Conservation (phyloP, 2,113 vertebrate genomes). For the Gnathonemus longibarbis region DNA sequence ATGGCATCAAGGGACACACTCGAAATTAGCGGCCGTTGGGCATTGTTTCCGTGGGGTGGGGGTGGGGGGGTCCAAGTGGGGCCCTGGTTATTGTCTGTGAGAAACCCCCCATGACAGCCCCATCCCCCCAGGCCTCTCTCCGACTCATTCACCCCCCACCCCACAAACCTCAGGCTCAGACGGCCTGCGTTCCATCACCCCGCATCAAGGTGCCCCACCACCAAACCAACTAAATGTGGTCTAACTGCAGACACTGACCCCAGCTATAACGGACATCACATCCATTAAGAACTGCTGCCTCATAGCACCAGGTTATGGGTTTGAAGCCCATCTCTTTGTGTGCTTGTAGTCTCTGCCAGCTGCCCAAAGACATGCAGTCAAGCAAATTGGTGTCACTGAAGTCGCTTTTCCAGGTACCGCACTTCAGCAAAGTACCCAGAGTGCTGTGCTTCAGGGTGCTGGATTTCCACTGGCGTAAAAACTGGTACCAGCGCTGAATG, state of each 20-base stretch:
- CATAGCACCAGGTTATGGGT: neutral
- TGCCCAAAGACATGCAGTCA: neutral
- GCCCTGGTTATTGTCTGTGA: conserved; percentile 41
- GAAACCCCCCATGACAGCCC: conserved; percentile 35
- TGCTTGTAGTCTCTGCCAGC: neutral
- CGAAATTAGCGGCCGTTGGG: conserved; percentile 38
- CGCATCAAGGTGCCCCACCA: neutral
- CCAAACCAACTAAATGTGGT: neutral
- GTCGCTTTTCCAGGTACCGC: neutral
- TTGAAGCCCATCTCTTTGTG: neutral
- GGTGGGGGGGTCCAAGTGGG: conserved; percentile 46
- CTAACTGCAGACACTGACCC: neutral
- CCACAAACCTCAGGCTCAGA: conserved; percentile 40
- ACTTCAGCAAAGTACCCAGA: no score
- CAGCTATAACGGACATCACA: neutral
- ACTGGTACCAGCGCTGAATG: no score
- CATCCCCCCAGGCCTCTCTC: neutral
- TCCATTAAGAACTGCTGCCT: neutral
- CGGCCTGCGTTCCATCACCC: conserved; percentile 30
- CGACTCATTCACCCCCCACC: conserved; percentile 8
- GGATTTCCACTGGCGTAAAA: no score
- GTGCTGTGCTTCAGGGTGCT: no score
- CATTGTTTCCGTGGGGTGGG: conserved; percentile 51
- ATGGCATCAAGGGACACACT: conserved; percentile 47
- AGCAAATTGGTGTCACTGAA: neutral